Conservation (phyloP, 2,797 vertebrate genomes). For the Acipenser oxyrinchus region DNA sequence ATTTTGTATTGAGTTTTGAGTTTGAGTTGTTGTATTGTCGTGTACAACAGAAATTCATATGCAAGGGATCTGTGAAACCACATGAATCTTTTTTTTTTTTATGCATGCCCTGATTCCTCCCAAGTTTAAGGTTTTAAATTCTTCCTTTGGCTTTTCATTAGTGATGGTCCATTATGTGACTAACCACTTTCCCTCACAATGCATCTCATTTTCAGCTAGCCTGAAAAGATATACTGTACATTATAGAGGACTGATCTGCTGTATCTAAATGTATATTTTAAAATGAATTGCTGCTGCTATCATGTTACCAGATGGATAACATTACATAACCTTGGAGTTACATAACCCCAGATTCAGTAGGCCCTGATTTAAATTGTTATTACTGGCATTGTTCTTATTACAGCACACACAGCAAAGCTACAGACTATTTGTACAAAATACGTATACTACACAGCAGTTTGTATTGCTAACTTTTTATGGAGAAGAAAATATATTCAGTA, state of each 20-base stretch:
- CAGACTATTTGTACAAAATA: too few relatives aligned
- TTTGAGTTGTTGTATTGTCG: too few relatives aligned
- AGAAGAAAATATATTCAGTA: too few relatives aligned
- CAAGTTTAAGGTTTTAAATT: neutral
- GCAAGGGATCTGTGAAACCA: neutral
- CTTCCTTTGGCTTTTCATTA: constrained; percentile 1
- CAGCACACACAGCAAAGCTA: neutral
- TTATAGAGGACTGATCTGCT: neutral
- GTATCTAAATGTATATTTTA: neutral
- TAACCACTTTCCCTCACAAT: neutral
- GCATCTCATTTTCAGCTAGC: constrained; percentile 1
- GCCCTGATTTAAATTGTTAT: neutral
- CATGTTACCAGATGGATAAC: neutral
- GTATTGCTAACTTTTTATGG: too few relatives aligned
- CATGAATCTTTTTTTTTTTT: neutral
- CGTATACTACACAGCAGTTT: too few relatives aligned
- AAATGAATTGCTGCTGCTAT: constrained; percentile 5
- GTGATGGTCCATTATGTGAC: constrained; percentile 2
- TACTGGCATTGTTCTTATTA: neutral
- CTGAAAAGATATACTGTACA: neutral
- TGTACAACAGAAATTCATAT: too few relatives aligned
- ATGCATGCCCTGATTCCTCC: neutral
- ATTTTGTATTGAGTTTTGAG: too few relatives aligned
- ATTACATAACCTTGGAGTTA: neutral
- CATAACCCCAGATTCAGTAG: neutral